phyloP scores from a whole-genome alignment of 2,113 vertebrate genomes.

The Polypterus senegalus region DNA sequence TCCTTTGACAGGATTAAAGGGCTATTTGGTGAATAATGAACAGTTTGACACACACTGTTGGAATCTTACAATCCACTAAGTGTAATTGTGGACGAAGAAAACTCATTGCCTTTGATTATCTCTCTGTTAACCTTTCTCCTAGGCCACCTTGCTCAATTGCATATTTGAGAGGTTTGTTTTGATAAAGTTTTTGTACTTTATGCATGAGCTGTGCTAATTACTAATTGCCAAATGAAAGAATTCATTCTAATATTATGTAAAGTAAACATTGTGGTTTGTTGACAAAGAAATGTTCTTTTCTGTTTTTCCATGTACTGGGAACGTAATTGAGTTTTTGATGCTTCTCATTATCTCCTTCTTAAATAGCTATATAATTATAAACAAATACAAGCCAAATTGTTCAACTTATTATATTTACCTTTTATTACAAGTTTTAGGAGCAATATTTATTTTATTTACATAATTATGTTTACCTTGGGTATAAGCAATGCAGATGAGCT shows the following conservation, averaged over 20 bases:
- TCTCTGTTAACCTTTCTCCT: too few relatives aligned
- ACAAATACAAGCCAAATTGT: conserved; percentile 1
- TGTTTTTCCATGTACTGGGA: background rate
- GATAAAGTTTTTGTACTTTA: background rate
- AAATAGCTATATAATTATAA: background rate
- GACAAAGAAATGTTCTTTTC: background rate
- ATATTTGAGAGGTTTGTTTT: background rate
- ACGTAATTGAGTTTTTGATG: background rate
- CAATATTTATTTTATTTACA: background rate
- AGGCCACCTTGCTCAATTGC: too few relatives aligned
- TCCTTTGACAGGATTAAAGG: too few relatives aligned
- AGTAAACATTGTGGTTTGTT: conserved; percentile 2
- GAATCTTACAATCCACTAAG: too few relatives aligned
- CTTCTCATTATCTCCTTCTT: background rate
- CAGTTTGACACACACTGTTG: too few relatives aligned
- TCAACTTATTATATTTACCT: background rate
- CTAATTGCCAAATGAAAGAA: background rate
- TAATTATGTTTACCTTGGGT: background rate
- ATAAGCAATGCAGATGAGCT: background rate
- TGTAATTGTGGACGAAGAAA: too few relatives aligned
- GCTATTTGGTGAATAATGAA: too few relatives aligned
- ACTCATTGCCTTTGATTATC: too few relatives aligned
- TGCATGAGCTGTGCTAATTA: background rate
- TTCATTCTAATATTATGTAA: background rate
- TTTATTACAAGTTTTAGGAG: background rate